phyloP scores from a whole-genome alignment of 2,113 vertebrate species.

The Varanus komodoensis region DNA sequence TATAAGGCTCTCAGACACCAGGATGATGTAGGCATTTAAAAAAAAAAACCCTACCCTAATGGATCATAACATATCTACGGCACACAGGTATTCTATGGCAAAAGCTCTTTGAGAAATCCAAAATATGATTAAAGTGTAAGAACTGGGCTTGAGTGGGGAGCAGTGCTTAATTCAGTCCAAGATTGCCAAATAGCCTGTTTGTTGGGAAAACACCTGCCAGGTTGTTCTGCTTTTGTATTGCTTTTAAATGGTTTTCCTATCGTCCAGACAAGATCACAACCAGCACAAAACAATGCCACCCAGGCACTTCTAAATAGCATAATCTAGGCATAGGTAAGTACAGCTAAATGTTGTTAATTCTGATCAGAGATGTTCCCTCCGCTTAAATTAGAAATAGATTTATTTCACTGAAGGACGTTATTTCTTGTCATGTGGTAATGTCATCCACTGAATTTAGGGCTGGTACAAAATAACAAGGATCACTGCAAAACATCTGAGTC shows the following conservation, averaged over 20 bases:
- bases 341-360: constrained; percentile 18
- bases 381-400: neutral
- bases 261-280: neutral
- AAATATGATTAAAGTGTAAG: neutral
- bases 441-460: neutral
- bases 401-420: neutral
- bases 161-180: neutral
- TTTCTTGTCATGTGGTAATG: constrained; percentile 14
- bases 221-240: constrained; percentile 23
- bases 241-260: neutral
- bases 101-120: constrained; percentile 54
- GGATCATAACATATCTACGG: constrained; percentile 36
- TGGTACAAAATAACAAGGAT: neutral
- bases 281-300: neutral
- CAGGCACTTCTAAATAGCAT: neutral
- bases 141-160: neutral
- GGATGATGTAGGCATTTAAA: constrained; percentile 3
- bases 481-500: neutral
- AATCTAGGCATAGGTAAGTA: neutral
- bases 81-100: constrained; percentile 59
- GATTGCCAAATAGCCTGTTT: neutral
- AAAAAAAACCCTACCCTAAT: neutral
- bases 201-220: no score
- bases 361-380: neutral
- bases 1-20: constrained; percentile 27